Evolutionary conservation across 2,888 invertebrate genomes (phyloP), one percentile per base, ranked within the genome.

Genomic region (Drosophila pseudotalamancana): DNA sequence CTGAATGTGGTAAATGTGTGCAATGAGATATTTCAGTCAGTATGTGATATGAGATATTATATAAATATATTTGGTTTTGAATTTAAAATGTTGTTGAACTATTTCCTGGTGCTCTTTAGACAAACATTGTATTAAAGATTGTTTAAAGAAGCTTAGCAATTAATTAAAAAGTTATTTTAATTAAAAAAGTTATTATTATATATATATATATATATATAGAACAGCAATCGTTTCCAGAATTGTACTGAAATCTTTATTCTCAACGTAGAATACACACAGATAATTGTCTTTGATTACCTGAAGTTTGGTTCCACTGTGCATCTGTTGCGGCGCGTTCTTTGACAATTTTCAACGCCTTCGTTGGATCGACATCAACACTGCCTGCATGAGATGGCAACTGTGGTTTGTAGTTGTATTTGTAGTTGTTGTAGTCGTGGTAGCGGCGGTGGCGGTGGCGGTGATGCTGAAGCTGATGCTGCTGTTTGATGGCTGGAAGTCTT

Each of bases 271-370:
- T 12, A 12, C 32, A 14, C 18, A 19, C 14, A 6, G 11, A 11
- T 19, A n/a, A n/a, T 37, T 4, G 1, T n/a, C 8, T 5, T 8
- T 8, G 8, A 4, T 25, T 43, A n/a, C 16, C 18, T 3, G 6
- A 4, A 27, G 4, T 12, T 5, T 65, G 32, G 40, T 29, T 11
- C 59, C 80, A 80, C 80, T 64, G 80, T 86, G 39, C 49, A 23
- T 6, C 42, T 25, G 42, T 55, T 72, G 83, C 83, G 83, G 87
- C 88, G 75, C 72, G 88, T 84, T 88, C 88, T 85, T 85, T 85
- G 84, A 85, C 88, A 86, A 85, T 85, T 85, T 85, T 85, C 87
- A 88, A 87, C 87, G 87, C 86, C 87, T 88, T 80, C 82, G 77
- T 68, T 66, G 77, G 64, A 80, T 83, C 80, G 49, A 56, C 79